Evolutionary conservation across 2,888 invertebrate genomes (phyloP).

Genomic region (Caenorhabditis sp.): DNA sequence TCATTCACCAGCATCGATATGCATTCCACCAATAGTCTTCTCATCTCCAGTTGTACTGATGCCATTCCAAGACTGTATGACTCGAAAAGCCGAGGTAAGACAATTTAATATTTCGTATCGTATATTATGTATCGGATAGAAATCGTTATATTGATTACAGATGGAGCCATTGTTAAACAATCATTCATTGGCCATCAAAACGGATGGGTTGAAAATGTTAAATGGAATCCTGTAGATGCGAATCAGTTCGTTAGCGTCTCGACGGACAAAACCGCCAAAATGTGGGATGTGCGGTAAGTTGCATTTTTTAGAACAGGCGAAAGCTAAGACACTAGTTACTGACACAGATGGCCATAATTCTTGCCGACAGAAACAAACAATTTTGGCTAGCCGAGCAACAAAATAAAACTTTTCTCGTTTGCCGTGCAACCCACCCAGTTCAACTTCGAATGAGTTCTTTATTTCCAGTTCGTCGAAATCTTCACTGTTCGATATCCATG

Average conservation of each 20-base stretch:
- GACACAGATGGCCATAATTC: no score
- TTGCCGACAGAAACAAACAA: no score
- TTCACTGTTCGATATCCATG: conserved; percentile 93
- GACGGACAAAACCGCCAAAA: conserved; percentile 92
- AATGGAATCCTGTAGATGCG: conserved; percentile 91
- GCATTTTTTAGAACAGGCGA: background rate
- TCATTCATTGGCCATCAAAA: conserved; percentile 93
- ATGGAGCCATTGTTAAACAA: conserved; percentile 90
- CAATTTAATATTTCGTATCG: background rate
- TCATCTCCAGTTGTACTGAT: conserved; percentile 94
- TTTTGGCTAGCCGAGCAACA: no score
- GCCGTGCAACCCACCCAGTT: no score
- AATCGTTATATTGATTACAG: no score
- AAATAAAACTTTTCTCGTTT: no score
- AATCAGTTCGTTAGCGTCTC: conserved; percentile 94
- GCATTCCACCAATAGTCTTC: conserved; percentile 88
- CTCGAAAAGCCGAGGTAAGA: conserved; percentile 88
- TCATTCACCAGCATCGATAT: conserved; percentile 92
- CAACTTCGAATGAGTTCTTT: no score
- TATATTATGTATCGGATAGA: no score
- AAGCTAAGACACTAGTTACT: no score
- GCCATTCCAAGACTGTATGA: conserved; percentile 94
- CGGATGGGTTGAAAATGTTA: conserved; percentile 93
- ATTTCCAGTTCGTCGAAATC: conserved; percentile 89
- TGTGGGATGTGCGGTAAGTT: conserved; percentile 90